Conservation (phyloP, 2,113 vertebrate species). For the Antechinus stuartii region DNA sequence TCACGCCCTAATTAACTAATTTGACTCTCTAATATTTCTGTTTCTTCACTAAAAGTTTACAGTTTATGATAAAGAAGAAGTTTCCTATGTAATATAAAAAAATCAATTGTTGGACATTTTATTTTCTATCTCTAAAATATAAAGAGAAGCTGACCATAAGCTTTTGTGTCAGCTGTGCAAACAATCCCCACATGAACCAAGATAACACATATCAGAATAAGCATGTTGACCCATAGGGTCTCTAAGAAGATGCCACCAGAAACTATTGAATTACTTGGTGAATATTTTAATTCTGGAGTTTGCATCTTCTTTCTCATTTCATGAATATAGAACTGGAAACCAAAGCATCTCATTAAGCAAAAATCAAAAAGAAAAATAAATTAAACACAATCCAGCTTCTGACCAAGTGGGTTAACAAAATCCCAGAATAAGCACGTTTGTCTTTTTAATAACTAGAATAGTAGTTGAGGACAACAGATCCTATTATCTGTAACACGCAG, state of each 20-base stretch:
- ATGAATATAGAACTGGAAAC: neutral
- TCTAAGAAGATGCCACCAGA: conserved; percentile 21
- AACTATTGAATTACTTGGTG: neutral
- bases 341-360: neutral
- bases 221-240: neutral
- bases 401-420: neutral
- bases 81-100: conserved; percentile 43
- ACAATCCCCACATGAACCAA: neutral
- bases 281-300: conserved; percentile 48
- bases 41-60: neutral
- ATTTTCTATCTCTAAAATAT: neutral
- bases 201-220: neutral
- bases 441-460: neutral
- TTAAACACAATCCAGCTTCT: conserved; percentile 5
- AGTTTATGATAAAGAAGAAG: neutral
- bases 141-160: conserved; percentile 27
- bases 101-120: conserved; percentile 9
- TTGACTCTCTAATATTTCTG: neutral
- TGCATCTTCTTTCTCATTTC: neutral
- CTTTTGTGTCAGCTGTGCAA: conserved; percentile 22
- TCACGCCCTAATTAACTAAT: neutral
- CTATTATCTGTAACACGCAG: neutral
- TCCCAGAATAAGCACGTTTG: neutral
- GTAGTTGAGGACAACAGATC: neutral
- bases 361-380: neutral